A percentile compares a stretch with the other conserved stretches of the same genome.
These are phyloP conservation scores for Xylota sylvarum DNA, from an alignment of 2,888 invertebrate species.

Conservation along the genomic window DNA sequence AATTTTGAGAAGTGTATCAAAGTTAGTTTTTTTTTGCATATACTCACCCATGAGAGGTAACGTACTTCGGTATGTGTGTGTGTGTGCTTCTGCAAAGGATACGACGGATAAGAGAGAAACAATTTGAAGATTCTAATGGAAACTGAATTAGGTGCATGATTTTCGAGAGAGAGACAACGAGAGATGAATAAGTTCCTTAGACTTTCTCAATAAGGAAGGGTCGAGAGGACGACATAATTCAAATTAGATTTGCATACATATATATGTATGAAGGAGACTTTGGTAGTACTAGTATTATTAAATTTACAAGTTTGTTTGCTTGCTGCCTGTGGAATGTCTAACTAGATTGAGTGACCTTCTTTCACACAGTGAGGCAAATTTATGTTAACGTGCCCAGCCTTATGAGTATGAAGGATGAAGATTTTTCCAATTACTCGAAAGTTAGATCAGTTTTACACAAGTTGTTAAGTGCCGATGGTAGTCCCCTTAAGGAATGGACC, in stretches of 20 bases:
- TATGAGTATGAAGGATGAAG: constrained; percentile 30
- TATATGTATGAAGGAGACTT: constrained; percentile 4
- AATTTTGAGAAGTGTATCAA: constrained; percentile 70
- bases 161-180: constrained; percentile 47
- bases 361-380: constrained; percentile 21
- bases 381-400: constrained; percentile 25
- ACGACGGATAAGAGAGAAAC: constrained; percentile 12
- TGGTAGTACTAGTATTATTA: constrained; percentile 61
- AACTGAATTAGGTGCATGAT: constrained; percentile 71
- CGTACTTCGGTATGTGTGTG: no score
- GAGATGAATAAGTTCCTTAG: no score
- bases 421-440: constrained; percentile 60
- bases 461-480: background rate
- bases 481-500: background rate
- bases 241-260: constrained; percentile 61
- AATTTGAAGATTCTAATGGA: constrained; percentile 71
- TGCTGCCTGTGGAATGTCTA: constrained; percentile 61
- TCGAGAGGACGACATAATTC: constrained; percentile 6
- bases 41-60: constrained; percentile 1
- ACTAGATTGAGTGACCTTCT: constrained; percentile 69
- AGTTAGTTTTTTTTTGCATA: constrained; percentile 56
- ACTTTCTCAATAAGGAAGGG: constrained; percentile 15
- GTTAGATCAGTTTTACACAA: constrained; percentile 27
- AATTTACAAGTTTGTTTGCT: constrained; percentile 66
- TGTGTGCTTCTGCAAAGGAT: constrained; percentile 1